These are phyloP conservation scores for Artemia sinica DNA, from an alignment of 2,888 invertebrate genomes.

Conservation along the genomic window DNA sequence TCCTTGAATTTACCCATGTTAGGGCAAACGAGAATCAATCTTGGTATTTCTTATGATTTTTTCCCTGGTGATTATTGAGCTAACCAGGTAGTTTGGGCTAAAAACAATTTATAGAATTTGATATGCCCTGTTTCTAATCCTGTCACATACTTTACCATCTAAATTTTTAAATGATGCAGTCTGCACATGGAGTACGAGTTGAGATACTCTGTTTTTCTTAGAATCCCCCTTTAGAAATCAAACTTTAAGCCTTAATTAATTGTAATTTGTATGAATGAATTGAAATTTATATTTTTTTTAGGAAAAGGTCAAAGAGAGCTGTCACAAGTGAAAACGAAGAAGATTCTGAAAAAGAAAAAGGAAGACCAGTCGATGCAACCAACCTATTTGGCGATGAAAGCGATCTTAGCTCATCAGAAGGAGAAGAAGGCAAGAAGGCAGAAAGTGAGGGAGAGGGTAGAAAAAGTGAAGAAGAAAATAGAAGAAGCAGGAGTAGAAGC, in stretches of 20 bases:
- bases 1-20: no score
- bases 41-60: no score
- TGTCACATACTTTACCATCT: not conserved
- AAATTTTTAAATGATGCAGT: no score
- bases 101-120: not conserved
- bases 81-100: not conserved
- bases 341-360: conserved; percentile 18
- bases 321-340: conserved; percentile 15
- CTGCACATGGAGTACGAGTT: no score
- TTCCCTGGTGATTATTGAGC: no score
- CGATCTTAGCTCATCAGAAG: conserved; percentile 10
- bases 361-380: not conserved
- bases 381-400: not conserved
- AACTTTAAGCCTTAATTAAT: no score
- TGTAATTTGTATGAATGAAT: not conserved
- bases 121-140: not conserved
- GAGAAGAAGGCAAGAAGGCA: conserved; percentile 16
- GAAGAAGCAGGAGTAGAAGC: conserved; percentile 15
- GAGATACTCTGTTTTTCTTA: no score
- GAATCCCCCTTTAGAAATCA: no score
- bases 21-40: no score
- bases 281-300: not conserved
- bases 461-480: not conserved
- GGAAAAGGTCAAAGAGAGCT: conserved; percentile 14
- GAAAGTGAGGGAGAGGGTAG: conserved; percentile 5